Base-by-base conservation (phyloP, 92 coral and sea anemone genomes). In the Pocillopora meandrina region DNA sequence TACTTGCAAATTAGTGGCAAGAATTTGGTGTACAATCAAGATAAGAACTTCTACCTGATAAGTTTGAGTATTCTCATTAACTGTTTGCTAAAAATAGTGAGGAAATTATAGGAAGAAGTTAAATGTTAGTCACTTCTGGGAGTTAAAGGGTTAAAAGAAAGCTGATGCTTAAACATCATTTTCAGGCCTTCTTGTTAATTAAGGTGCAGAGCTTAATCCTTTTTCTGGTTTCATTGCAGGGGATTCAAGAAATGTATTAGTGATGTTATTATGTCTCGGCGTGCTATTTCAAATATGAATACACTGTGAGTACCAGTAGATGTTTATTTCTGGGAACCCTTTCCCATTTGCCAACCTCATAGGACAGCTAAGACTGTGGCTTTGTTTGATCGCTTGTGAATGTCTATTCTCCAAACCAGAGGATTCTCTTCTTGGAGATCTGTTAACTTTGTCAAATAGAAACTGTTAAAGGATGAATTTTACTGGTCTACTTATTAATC, bases 191-290 rank as follows among this genome's bases (percentile, higher is more conserved):
- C 2, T 15, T 12, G 14, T 3, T 12, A 65, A 11, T 65, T 2
- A 6, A 65, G 0, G 6, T 5, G 21, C 65, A 57, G 36, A 12
- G 20, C 20, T 23, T n/a, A 19, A 18, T 33, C 12, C 16, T 9
- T 61, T 4, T 19, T 61, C 26, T 16, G 65, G 31, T 56, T 69
- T 9, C 17, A 2, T 67, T 84, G 72, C 91, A 96, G 98, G 73
- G 92, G 96, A 55, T 96, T 96, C 91, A 96, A 96, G 89, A 96
- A 96, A 80, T 92, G 96, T 16, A 91, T 96, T 9, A 96, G 95
- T 76, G 98, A 96, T 89, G 98, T 96, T 19, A 96, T 96, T 69
- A 96, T 96, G 98, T 96, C 98, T 66, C 86, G 98, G 70, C 86
- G 98, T 78, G 98, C 98, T 42, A 96, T 96, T 89, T 77, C 92